phyloP scores from a whole-genome alignment of 2,113 vertebrate species.

The Ellobius talpinus region DNA sequence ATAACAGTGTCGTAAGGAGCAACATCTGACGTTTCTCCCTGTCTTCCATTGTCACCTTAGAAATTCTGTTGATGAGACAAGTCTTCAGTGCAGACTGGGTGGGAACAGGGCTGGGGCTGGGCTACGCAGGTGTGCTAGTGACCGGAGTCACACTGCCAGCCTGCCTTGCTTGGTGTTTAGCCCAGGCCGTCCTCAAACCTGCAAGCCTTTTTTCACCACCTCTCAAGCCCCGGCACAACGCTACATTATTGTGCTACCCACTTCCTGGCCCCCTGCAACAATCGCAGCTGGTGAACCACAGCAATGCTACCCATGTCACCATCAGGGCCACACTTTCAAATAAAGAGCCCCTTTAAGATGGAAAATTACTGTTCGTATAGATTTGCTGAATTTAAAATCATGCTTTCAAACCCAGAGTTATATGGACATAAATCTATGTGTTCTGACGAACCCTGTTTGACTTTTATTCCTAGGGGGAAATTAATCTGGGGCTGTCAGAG shows the following conservation, averaged over 20 bases:
- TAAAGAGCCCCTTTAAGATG: not conserved
- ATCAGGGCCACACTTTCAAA: not conserved
- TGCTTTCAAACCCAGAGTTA: not conserved
- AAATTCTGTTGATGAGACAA: not conserved
- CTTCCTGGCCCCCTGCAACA: too few relatives aligned
- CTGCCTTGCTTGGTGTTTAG: too few relatives aligned
- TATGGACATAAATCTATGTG: not conserved
- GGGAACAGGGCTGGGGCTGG: not conserved
- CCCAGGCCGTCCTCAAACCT: not conserved
- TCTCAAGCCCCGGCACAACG: not conserved
- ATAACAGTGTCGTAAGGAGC: not conserved
- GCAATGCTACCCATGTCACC: not conserved
- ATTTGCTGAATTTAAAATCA: conserved; percentile 9
- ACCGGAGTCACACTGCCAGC: not conserved
- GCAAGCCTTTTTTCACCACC: too few relatives aligned
- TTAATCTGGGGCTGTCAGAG: not conserved
- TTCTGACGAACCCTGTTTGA: not conserved
- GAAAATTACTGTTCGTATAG: not conserved
- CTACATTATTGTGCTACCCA: not conserved
- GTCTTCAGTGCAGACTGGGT: not conserved
- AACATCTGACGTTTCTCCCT: not conserved
- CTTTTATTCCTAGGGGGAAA: not conserved
- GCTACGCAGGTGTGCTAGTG: not conserved
- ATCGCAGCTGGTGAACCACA: not conserved
- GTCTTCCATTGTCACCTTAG: not conserved